These are phyloP conservation scores for Aphodius granarius DNA, from an alignment of 2,888 invertebrate species.

Conservation along the genomic window DNA sequence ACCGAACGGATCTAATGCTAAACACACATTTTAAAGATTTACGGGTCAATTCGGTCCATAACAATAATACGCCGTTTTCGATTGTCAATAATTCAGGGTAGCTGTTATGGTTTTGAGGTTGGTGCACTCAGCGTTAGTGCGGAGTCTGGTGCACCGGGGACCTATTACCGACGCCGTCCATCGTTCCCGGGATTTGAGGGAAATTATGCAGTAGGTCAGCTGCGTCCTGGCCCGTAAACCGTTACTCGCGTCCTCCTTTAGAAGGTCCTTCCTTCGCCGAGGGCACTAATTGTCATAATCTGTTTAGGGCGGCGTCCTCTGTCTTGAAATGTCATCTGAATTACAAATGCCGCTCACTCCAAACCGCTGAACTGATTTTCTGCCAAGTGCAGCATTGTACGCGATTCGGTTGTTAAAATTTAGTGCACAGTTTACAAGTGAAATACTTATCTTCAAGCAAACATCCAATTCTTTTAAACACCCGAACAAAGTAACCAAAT, in stretches of 20 bases:
- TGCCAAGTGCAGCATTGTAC: no score
- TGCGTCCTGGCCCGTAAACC: not conserved
- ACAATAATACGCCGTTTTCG: not conserved
- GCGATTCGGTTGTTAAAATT: no score
- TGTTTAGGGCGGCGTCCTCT: not conserved
- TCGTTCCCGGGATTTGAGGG: not conserved
- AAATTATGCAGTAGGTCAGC: conserved; percentile 3
- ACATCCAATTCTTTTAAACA: no score
- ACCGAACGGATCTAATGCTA: no score
- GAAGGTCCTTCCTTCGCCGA: not conserved
- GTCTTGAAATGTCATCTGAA: conserved; percentile 9
- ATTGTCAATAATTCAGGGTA: not conserved
- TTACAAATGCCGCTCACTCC: not conserved
- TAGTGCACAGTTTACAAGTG: no score
- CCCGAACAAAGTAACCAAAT: no score
- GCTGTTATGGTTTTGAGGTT: not conserved
- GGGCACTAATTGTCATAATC: conserved; percentile 8
- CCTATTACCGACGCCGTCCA: not conserved
- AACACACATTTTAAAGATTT: not conserved
- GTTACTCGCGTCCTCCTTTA: not conserved
- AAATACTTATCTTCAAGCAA: no score
- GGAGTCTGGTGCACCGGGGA: not conserved
- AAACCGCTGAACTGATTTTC: not conserved
- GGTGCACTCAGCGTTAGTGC: not conserved
- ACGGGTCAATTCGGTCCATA: not conserved